Evolutionary conservation across 2,797 vertebrate species (phyloP), one percentile per base, ranked within the genome.

Genomic region (Benthosema pterotum): DNA sequence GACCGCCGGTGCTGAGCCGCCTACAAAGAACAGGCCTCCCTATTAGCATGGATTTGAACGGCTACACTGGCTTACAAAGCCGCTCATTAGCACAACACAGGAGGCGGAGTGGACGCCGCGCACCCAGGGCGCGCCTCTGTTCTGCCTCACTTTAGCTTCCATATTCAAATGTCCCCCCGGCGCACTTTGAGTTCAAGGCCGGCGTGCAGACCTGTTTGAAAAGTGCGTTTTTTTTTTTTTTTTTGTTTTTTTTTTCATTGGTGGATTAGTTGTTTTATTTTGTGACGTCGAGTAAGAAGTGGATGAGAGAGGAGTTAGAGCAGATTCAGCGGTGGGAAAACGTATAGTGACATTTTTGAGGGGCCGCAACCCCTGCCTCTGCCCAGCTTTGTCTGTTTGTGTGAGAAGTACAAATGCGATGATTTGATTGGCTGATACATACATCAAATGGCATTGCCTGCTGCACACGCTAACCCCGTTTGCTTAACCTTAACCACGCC

Each of bases 71-170:
- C 71, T n/a, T 89, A 87, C 87, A 91, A 89, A 92, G 90, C 79
- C 72, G 61, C 88, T 90, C 88, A 92, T 93, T 93, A 92, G 83
- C 92, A 93, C 90, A 92, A 91, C 86, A 93, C 74, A 92, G 83
- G 32, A 65, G 78, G 59, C 72, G 82, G 85, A 64, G 85, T 84
- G 69, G 85, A 82, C 56, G 49, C 52, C 42, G 68, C 83, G 83
- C 90, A 86, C 54, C 22, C 82, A 83, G 90, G 88, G 80, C 71
- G 1, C 12, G 68, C 78, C 69, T 83, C 83, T 88, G 74, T 88
- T 89, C 82, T 84, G 14, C 85, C 52, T 50, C 72, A 60, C 80
- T 80, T 83, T 75, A 79, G 79, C 83, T 85, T 90, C 83, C 71
- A 82, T 87, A 89, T 92, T 92, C 83, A 91, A 88, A 92, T 89